A percentile compares a stretch with the other conserved stretches of the same genome.
phyloP scores from a whole-genome alignment of 1,140 invertebrate genomes.

The Hyles euphorbiae region DNA sequence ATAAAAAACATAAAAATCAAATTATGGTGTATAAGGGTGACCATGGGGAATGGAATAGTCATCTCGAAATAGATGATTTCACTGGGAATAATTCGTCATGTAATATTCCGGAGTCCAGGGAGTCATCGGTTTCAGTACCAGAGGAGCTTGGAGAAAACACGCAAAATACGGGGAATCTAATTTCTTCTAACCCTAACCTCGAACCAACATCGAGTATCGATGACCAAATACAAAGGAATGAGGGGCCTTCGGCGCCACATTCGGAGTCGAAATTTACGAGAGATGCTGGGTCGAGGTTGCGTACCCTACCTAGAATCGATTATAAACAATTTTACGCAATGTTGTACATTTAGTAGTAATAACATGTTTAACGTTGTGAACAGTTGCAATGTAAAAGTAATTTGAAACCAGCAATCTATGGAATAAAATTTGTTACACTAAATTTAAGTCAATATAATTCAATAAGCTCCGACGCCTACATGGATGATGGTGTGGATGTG shows the following conservation, averaged over 20 bases:
- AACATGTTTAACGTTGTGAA: too few species aligned
- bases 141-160: too few species aligned
- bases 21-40: slow-evolving; percentile 1
- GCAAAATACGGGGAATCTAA: not conserved
- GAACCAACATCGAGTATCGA: not conserved
- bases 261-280: not conserved
- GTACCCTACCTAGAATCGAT: not conserved
- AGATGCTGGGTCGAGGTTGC: slow-evolving; percentile 3
- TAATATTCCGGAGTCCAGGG: not conserved
- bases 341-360: too few species aligned
- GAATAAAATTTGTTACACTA: too few species aligned
- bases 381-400: too few species aligned
- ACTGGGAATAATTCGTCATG: not conserved
- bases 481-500: too few species aligned
- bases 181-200: not conserved
- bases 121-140: not conserved
- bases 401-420: too few species aligned
- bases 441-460: too few species aligned
- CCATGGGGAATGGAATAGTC: slow-evolving; percentile 2
- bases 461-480: too few species aligned
- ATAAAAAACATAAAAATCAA: slow-evolving; percentile 4
- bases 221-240: not conserved
- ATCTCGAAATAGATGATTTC: slow-evolving; percentile 4
- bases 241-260: not conserved
- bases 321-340: slow-evolving; percentile 1